Percentiles rank a stretch among this genome's conserved stretches.
Evolutionary conservation across 2,113 vertebrate species (phyloP).

Genomic region (Peromyscus maniculatus): DNA sequence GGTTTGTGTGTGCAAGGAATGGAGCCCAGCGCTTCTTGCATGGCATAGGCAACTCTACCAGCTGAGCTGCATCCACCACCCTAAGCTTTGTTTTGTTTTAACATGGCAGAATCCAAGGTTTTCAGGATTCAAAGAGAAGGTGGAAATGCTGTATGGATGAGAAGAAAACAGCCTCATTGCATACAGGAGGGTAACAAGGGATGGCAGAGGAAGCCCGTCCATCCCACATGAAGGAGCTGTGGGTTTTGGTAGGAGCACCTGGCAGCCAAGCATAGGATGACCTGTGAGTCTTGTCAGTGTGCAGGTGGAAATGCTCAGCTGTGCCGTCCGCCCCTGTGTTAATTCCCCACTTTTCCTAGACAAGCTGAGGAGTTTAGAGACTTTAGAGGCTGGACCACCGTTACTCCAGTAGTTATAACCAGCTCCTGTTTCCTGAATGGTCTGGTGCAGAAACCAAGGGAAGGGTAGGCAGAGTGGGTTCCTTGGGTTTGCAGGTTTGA

Average conservation of each 20-base stretch:
- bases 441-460: background rate
- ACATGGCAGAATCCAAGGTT: conserved; percentile 4
- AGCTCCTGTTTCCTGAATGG: background rate
- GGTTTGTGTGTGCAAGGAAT: background rate
- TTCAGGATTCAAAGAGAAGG: background rate
- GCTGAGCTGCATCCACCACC: background rate
- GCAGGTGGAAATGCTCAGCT: background rate
- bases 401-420: background rate
- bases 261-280: background rate
- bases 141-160: background rate
- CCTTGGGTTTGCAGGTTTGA: background rate
- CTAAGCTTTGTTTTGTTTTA: background rate
- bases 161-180: background rate
- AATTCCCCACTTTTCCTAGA: background rate
- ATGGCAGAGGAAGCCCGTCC: background rate
- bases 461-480: background rate
- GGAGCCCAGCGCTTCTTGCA: background rate
- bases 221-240: background rate
- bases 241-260: background rate
- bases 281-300: background rate
- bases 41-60: background rate
- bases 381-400: background rate
- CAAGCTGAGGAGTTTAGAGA: conserved; percentile 38
- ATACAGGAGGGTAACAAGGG: background rate
- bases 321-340: background rate